A percentile compares a stretch with the other conserved stretches of the same genome.
These are phyloP conservation scores for Trichonephila clavipes DNA, from an alignment of 1,140 invertebrate species.

Conservation along the genomic window DNA sequence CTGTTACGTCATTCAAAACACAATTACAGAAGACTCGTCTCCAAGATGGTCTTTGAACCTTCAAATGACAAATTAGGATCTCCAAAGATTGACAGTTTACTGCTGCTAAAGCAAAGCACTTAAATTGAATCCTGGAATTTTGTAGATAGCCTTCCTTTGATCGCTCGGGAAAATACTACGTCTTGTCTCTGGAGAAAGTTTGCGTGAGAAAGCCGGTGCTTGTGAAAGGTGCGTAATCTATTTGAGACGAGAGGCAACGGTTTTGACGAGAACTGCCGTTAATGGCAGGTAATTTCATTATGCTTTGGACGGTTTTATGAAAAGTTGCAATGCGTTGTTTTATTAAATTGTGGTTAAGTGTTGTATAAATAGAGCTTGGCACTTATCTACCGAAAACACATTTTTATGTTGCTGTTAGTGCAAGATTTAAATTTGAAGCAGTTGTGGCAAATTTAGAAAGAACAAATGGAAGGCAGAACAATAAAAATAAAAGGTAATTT, in stretches of 20 bases:
- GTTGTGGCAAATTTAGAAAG: too few relatives aligned
- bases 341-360: background rate
- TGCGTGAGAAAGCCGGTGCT: background rate
- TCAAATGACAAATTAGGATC: constrained; percentile 47
- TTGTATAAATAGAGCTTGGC: background rate
- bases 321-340: background rate
- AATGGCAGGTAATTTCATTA: constrained; percentile 36
- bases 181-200: background rate
- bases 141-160: background rate
- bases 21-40: constrained; percentile 13
- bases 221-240: constrained; percentile 40
- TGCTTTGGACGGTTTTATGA: background rate
- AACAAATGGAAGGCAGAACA: too few relatives aligned
- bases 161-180: background rate
- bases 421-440: too few relatives aligned
- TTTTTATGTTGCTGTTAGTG: background rate
- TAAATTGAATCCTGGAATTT: constrained; percentile 35
- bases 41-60: constrained; percentile 33
- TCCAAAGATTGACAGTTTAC: constrained; percentile 35
- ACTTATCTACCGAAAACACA: background rate
- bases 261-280: constrained; percentile 16
- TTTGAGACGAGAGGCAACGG: background rate
- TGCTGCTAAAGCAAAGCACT: background rate
- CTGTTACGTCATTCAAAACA: background rate
- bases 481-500: too few relatives aligned